Evolutionary conservation across 2,113 vertebrate species (phyloP).

Genomic region (Amphiprion percula): DNA sequence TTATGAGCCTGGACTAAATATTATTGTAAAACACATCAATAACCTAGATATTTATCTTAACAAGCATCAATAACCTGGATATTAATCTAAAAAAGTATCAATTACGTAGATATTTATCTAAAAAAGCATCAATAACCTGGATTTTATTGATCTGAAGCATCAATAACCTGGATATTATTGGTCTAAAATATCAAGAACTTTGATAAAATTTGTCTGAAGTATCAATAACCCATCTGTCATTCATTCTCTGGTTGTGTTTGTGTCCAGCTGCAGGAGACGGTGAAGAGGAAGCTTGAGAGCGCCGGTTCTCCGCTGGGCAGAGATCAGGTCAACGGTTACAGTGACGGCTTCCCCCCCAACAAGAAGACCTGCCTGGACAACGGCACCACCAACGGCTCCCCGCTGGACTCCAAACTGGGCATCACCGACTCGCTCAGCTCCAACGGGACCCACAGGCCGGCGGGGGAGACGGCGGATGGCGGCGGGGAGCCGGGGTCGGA

Average conservation of each 20-base stretch:
- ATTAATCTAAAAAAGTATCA: too few relatives aligned
- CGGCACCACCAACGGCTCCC: constrained; percentile 87
- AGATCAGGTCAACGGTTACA: constrained; percentile 92
- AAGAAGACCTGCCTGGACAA: constrained; percentile 92
- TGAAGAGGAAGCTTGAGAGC: constrained; percentile 94
- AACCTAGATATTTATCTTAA: too few relatives aligned
- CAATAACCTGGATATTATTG: too few relatives aligned
- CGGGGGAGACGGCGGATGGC: constrained; percentile 82
- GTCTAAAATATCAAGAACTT: too few relatives aligned
- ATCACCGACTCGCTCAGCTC: constrained; percentile 74
- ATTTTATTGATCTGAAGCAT: too few relatives aligned
- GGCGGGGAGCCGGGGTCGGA: constrained; percentile 74
- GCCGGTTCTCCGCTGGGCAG: constrained; percentile 89
- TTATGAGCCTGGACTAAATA: too few relatives aligned
- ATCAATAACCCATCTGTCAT: too few relatives aligned
- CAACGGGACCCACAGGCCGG: constrained; percentile 83
- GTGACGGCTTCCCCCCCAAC: constrained; percentile 89
- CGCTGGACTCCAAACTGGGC: constrained; percentile 88
- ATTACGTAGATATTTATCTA: too few relatives aligned
- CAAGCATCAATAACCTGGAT: too few relatives aligned
- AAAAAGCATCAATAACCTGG: too few relatives aligned
- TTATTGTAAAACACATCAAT: too few relatives aligned
- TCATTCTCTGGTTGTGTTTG: constrained; percentile 2
- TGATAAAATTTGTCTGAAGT: too few relatives aligned
- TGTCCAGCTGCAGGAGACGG: constrained; percentile 87